phyloP scores from a whole-genome alignment of 2,113 vertebrate genomes.

The Motacilla tschutschensis region DNA sequence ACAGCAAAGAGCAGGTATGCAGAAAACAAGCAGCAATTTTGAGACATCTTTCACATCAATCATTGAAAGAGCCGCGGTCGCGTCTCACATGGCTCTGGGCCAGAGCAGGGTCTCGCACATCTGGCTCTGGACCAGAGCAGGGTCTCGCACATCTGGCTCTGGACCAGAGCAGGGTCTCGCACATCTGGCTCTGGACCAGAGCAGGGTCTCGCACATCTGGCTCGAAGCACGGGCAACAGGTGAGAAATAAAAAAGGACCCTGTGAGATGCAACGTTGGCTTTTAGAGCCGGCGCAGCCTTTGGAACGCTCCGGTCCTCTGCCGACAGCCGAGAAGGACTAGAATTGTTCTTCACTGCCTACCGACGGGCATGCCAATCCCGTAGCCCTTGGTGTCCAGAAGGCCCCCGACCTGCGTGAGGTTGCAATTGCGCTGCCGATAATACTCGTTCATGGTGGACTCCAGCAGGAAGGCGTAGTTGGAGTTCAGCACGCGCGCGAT shows the following conservation, averaged over 20 bases:
- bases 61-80: not conserved
- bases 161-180: not conserved
- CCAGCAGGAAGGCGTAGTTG: constrained; percentile 96
- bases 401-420: constrained; percentile 96
- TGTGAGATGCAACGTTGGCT: constrained; percentile 26
- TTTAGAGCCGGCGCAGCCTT: constrained; percentile 39
- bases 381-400: constrained; percentile 98
- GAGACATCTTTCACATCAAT: constrained; percentile 35
- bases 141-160: not conserved
- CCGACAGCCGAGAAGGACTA: constrained; percentile 65
- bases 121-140: not conserved
- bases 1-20: constrained; percentile 21
- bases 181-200: not conserved
- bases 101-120: not conserved
- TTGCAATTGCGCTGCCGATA: constrained; percentile 97
- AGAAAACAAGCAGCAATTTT: constrained; percentile 28
- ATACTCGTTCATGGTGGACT: constrained; percentile 99
- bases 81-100: constrained; percentile 45
- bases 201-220: not conserved
- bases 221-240: not conserved
- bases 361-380: constrained; percentile 97
- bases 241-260: not conserved
- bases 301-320: constrained; percentile 55
- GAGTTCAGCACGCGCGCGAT: constrained; percentile 95
- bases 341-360: constrained; percentile 76